Base-by-base conservation (phyloP, 2,113 vertebrate genomes). In the Anhinga rufa region DNA sequence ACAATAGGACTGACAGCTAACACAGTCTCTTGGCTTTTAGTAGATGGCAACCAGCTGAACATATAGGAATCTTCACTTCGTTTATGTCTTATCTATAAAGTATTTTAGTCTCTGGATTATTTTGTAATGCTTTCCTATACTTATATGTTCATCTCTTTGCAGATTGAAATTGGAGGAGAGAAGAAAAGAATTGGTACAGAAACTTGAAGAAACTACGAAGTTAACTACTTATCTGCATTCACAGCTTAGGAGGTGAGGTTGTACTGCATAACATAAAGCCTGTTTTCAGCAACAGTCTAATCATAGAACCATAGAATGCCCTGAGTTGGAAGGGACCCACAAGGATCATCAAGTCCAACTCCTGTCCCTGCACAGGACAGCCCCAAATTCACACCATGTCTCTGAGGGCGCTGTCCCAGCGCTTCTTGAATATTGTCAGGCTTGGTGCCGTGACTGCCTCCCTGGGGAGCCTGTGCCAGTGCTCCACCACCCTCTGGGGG, bases 141-240 rank as follows among this genome's bases (percentile, higher is more conserved):
- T 86, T 86, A n/a, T 3, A 10, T 28, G 2, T 94, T 8, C 26
- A 42, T 93, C 19, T 95, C 62, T 95, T 75, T 94, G 79, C 95
- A 99, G 98, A 70, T 93, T 99, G 92, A 98, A 98, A 91, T 89
- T 98, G 94, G 98, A 99, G 88, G 98, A 99, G 55, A 98, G 97
- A 93, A 98, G 98, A 77, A 98, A 98, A 95, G 97, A 98, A 66
- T 91, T 99, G 82, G 94, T 99, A 38, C 98, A 98, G 84, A 98
- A 98, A 93, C 98, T 99, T 94, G 98, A 98, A 97, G 98, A 98
- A 97, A 98, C 98, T 6, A 99, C 98, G 7, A 98, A 98, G 58
- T 92, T 98, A 95, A 98, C 98, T 48, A 98, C 98, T n/a, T 98
- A 96, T 15, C 96, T 99, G 95, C 98, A 99, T 97, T 98, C 98